Conservation (phyloP, 2,797 vertebrate genomes). For the Dromococcyx pavoninus region DNA sequence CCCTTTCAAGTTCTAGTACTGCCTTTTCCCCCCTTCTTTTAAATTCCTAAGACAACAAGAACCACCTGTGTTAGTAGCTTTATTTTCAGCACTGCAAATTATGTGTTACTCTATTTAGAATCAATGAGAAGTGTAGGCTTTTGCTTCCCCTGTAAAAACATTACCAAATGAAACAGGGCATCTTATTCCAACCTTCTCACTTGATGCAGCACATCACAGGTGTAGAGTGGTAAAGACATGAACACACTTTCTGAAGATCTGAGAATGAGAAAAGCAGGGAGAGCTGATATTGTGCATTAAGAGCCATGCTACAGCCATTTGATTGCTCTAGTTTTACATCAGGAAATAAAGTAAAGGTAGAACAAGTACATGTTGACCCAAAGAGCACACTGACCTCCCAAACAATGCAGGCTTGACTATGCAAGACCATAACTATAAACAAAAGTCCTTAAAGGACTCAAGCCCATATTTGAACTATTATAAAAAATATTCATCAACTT, state of each 20-base stretch:
- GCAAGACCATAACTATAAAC: neutral
- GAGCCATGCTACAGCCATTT: neutral
- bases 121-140: constrained; percentile 12
- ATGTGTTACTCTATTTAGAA: neutral
- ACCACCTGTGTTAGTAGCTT: neutral
- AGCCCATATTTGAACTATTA: neutral
- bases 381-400: neutral
- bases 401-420: fast-evolving
- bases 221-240: neutral
- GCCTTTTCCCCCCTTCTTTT: neutral
- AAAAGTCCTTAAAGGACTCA: neutral
- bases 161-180: neutral
- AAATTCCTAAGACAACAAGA: neutral
- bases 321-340: neutral
- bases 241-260: neutral
- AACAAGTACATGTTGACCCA: neutral
- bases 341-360: neutral
- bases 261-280: neutral
- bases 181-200: neutral
- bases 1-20: neutral
- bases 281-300: neutral
- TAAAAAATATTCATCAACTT: neutral
- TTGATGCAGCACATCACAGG: neutral
- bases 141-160: neutral
- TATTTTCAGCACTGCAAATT: constrained; percentile 18